A percentile compares a stretch with the other conserved stretches of the same genome.
Evolutionary conservation across 2,888 invertebrate species (phyloP).

Genomic region (Steinernema hermaphroditum): DNA sequence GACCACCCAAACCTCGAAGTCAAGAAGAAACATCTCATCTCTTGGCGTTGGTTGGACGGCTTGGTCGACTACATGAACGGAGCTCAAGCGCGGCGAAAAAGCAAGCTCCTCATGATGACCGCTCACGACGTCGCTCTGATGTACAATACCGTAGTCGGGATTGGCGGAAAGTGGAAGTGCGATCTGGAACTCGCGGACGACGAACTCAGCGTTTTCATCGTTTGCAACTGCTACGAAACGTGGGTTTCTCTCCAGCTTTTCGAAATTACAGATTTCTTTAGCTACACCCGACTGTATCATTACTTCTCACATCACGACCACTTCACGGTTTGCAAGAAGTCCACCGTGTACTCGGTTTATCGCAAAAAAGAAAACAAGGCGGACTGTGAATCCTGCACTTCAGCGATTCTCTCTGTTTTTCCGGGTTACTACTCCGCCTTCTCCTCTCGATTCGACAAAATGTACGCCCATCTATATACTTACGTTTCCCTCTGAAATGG

Average conservation of each 20-base stretch:
- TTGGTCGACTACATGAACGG: not conserved
- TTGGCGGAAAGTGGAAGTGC: constrained; percentile 15
- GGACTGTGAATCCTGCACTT: constrained; percentile 5
- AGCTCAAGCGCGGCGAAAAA: not conserved
- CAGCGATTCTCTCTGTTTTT: not conserved
- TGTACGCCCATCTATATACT: not conserved
- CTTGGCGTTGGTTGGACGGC: not conserved
- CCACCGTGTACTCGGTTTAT: constrained; percentile 5
- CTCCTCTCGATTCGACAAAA: not conserved
- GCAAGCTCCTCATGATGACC: not conserved
- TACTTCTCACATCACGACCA: constrained; percentile 13
- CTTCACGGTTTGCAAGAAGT: constrained; percentile 14
- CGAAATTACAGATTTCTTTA: not conserved
- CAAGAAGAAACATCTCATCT: not conserved
- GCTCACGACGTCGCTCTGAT: not conserved
- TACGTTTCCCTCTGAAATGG: not conserved
- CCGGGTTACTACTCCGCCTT: not conserved
- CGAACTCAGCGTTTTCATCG: not conserved
- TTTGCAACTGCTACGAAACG: constrained; percentile 18
- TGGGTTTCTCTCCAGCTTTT: not conserved
- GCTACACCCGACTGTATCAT: not conserved
- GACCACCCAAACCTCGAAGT: not conserved
- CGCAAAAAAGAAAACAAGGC: not conserved
- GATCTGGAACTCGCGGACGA: not conserved
- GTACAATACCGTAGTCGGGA: constrained; percentile 7